phyloP scores from a whole-genome alignment of 2,113 vertebrate genomes.

The Eclectus roratus region DNA sequence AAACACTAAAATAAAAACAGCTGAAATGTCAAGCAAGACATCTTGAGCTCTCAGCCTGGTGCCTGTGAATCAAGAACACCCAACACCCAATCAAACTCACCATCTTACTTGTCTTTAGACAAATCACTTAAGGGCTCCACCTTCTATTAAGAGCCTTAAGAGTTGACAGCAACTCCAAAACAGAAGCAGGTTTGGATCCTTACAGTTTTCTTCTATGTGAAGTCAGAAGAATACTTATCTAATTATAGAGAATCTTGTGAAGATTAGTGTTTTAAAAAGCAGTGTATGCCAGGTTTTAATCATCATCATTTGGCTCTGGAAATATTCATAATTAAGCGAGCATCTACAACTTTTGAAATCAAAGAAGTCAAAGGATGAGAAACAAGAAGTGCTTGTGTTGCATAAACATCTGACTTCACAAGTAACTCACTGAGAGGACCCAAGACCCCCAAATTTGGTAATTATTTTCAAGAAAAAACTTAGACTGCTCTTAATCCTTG shows the following conservation, averaged over 20 bases:
- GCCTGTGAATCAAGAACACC: neutral
- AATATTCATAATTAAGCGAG: constrained; percentile 29
- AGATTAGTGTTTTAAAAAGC: constrained; percentile 48
- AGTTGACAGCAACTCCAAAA: constrained; percentile 1
- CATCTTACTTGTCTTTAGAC: constrained; percentile 6
- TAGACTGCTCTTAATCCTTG: neutral
- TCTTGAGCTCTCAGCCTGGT: constrained; percentile 48
- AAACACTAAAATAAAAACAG: constrained; percentile 14
- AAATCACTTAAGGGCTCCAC: constrained; percentile 34
- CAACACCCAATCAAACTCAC: constrained; percentile 18
- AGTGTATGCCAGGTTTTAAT: constrained; percentile 34
- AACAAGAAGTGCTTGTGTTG: neutral
- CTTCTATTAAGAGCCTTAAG: constrained; percentile 14
- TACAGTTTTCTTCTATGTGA: neutral
- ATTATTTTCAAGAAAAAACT: neutral
- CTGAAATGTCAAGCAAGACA: constrained; percentile 59
- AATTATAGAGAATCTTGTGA: constrained; percentile 49
- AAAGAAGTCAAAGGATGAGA: neutral
- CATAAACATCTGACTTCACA: constrained; percentile 17
- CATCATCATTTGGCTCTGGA: constrained; percentile 37
- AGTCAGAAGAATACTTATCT: constrained; percentile 39
- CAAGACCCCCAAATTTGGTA: neutral
- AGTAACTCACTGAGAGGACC: neutral
- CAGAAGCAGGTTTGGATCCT: constrained; percentile 28
- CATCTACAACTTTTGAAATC: constrained; percentile 16